Conservation (phyloP, 2,888 invertebrate genomes). For the Platycheirus albimanus region DNA sequence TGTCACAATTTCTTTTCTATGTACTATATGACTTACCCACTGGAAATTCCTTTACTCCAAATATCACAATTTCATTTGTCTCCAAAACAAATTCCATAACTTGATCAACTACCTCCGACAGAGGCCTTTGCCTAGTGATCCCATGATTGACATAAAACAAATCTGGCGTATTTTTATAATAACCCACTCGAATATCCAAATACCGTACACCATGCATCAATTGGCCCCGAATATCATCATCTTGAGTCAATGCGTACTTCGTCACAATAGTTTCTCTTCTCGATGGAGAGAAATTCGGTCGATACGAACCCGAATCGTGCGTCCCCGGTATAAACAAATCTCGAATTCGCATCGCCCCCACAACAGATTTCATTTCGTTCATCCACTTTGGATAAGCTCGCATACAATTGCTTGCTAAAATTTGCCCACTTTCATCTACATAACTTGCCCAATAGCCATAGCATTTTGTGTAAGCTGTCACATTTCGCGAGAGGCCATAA, state of each 20-base stretch:
- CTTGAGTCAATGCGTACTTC: conserved; percentile 84
- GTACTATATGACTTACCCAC: conserved; percentile 81
- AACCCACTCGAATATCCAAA: conserved; percentile 85
- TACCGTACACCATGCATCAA: conserved; percentile 85
- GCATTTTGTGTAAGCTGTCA: conserved; percentile 78
- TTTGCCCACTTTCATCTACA: conserved; percentile 78
- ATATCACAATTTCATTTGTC: conserved; percentile 85
- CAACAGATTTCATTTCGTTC: conserved; percentile 82
- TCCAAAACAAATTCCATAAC: conserved; percentile 84
- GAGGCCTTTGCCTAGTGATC: conserved; percentile 83
- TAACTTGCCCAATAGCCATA: conserved; percentile 82
- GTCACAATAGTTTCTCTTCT: conserved; percentile 82
- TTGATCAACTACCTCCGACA: conserved; percentile 83
- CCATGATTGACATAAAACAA: conserved; percentile 85
- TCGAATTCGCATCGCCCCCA: conserved; percentile 83
- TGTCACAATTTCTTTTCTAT: not conserved
- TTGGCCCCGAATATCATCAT: conserved; percentile 85
- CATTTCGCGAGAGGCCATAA: conserved; percentile 78
- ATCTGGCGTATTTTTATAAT: conserved; percentile 81
- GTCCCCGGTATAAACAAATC: conserved; percentile 88
- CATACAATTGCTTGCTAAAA: conserved; percentile 83
- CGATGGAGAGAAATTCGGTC: conserved; percentile 80
- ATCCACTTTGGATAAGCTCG: conserved; percentile 85
- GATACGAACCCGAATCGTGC: conserved; percentile 87
- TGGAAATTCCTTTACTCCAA: conserved; percentile 86